Evolutionary conservation across 2,888 invertebrate species (phyloP), one percentile per base, ranked within the genome.

Genomic region (Spodoptera picta): DNA sequence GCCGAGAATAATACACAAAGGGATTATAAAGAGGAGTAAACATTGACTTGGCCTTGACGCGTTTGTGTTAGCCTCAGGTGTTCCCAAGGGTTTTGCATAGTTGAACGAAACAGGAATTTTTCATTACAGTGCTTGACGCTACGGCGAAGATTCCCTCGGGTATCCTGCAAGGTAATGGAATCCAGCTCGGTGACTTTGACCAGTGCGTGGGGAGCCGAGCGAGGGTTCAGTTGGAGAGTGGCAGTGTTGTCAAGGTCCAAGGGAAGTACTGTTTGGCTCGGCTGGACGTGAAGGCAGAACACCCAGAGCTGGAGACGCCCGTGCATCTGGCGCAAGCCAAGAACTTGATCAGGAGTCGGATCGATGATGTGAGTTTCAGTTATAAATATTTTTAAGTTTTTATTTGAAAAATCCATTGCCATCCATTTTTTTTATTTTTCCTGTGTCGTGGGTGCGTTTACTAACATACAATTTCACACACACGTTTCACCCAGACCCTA

Each of bases 111-210:
- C 73, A 77, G 80, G 73, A 86, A 85, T 88, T 91, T 86, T 90
- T 89, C 80, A 89, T 92, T 95, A 83, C 92, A 97, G 97, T 97
- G 96, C 91, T 97, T 82, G 97, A 97, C 87, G 95, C 97, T 41
- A 96, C 96, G 42, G 97, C 96, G n/a, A 97, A 97, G 86, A 95
- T 97, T 57, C 96, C 96, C 79, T 95, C 96, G 79, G 96, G 97
- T 51, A 85, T 97, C 58, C 91, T 97, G 48, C 96, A 96, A 79
- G 97, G 97, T 72, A 96, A 96, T 85, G 95, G 96, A 52, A 96
- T 96, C 85, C 97, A 97, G 86, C 90, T 96, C 19, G 97, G 97
- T 12, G 96, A 97, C 90, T 97, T 96, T 81, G 96, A 96, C 88
- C 95, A 96, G 88, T 97, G 97, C 80, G 90, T 96, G 67, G 95